A percentile compares a stretch with the other conserved stretches of the same genome.
Conservation (phyloP, 2,113 vertebrate species). For the Porphyrio hochstetteri region DNA sequence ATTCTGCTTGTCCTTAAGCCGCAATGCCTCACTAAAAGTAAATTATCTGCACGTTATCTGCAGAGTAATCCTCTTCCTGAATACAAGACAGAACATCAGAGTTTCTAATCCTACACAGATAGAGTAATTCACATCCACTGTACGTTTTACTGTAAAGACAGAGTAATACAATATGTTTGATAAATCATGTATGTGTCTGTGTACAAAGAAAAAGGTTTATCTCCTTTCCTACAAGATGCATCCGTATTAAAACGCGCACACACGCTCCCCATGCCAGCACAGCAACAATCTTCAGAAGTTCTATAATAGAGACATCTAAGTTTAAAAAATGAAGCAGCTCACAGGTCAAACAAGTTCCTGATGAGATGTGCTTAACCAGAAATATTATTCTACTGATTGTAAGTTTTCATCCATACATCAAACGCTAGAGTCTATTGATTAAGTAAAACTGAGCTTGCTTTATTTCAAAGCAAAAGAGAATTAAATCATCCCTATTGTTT, state of each 20-base stretch:
- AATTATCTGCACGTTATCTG: slow-evolving; percentile 10
- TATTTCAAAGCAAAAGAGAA: slow-evolving; percentile 41
- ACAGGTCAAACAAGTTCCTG: slow-evolving; percentile 55
- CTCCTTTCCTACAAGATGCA: slow-evolving; percentile 28
- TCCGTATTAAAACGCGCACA: neutral
- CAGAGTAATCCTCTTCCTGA: slow-evolving; percentile 26
- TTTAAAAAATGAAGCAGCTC: slow-evolving; percentile 51
- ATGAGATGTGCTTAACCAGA: slow-evolving; percentile 51
- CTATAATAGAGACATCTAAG: slow-evolving; percentile 44
- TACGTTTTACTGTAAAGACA: neutral
- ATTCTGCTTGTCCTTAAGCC: slow-evolving; percentile 35
- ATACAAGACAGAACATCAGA: slow-evolving; percentile 30
- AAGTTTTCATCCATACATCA: slow-evolving; percentile 44
- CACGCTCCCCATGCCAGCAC: neutral
- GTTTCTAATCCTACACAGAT: slow-evolving; percentile 45
- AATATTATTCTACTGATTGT: slow-evolving; percentile 8
- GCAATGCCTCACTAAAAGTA: neutral
- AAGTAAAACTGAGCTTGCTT: slow-evolving; percentile 28
- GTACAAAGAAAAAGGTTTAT: slow-evolving; percentile 13
- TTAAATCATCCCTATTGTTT: slow-evolving; percentile 32
- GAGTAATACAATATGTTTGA: slow-evolving; percentile 18
- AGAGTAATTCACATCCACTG: neutral
- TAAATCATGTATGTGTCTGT: neutral
- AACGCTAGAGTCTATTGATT: slow-evolving; percentile 31
- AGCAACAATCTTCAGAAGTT: slow-evolving; percentile 37